Base-by-base conservation (phyloP, 2,113 vertebrate genomes). In the Sprattus sprattus region DNA sequence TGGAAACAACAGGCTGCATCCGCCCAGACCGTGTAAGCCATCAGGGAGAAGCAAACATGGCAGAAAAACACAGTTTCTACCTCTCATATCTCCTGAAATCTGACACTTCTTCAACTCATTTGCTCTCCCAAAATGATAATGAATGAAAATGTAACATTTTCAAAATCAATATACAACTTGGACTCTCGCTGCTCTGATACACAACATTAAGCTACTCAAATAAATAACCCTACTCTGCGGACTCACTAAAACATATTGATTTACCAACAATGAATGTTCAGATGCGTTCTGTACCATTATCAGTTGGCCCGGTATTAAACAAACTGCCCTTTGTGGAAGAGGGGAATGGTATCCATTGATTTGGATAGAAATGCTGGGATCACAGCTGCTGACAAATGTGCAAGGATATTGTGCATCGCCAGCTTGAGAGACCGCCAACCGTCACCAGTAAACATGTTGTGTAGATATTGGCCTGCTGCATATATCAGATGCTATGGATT, bases 401-500 rank as follows among this genome's bases (percentile, higher is more conserved):
- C 84, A 64, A 84, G 85, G 60, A 86, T 89, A 86, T 86, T 85
- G 87, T 92, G 25, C 89, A 89, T 89, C 89, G 87, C 90, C 82
- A 75, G 86, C 3, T 86, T 52, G 86, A 89, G 83, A 88, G 88
- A 82, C 67, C 87, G 89, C 89, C 89, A 89, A 90, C 91, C 91
- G 88, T 88, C 81, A 82, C 82, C 45, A 15, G 84, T 87, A 85
- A 10, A 52, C 85, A 88, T 87, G 88, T 88, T 90, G 90, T 90
- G 89, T 87, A 84, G 75, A 89, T 92, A 94, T 93, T 89, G 93
- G 95, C 94, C 91, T 87, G 88, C 90, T 92, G 92, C 91, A 94
- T 93, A 92, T 94, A 94, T 95, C 94, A 94, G 89, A 90, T 84
- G 86, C 88, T 91, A 90, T 92, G 91, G 92, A 93, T 93, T 90